A percentile compares a stretch with the other conserved stretches of the same genome.
These are phyloP conservation scores for Xenopus laevis DNA, from an alignment of 2,113 vertebrate genomes.

Conservation along the genomic window DNA sequence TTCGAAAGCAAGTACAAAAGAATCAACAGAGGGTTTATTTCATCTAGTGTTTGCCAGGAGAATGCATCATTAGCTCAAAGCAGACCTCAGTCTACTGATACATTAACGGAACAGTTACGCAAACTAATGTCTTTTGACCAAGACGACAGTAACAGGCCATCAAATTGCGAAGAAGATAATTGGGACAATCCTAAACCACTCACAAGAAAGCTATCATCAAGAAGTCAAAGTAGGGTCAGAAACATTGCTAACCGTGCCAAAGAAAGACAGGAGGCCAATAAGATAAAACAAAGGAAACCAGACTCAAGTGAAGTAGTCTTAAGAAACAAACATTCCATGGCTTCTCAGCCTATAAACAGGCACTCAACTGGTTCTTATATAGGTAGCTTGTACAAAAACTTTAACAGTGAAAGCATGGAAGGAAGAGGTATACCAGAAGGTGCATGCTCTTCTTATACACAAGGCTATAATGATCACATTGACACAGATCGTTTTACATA, in stretches of 20 bases:
- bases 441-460: slow-evolving; percentile 66
- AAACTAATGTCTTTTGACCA: slow-evolving; percentile 82
- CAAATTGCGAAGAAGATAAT: slow-evolving; percentile 52
- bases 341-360: slow-evolving; percentile 67
- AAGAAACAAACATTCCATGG: slow-evolving; percentile 66
- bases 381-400: slow-evolving; percentile 73
- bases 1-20: slow-evolving; percentile 95
- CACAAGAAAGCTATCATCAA: slow-evolving; percentile 84
- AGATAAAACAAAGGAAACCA: slow-evolving; percentile 53
- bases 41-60: slow-evolving; percentile 68
- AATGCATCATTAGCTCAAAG: slow-evolving; percentile 49
- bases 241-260: slow-evolving; percentile 91
- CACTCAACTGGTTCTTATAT: slow-evolving; percentile 95
- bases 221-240: slow-evolving; percentile 92
- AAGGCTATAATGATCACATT: slow-evolving; percentile 64
- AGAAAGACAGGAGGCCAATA: slow-evolving; percentile 84
- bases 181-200: slow-evolving; percentile 71
- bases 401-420: slow-evolving; percentile 52
- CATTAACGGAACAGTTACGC: slow-evolving; percentile 85
- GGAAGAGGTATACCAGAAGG: slow-evolving; percentile 84
- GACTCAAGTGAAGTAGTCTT: slow-evolving; percentile 68
- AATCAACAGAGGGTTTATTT: slow-evolving; percentile 88
- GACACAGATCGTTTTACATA: slow-evolving; percentile 60
- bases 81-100: slow-evolving; percentile 67
- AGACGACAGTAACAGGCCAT: slow-evolving; percentile 59